These are phyloP conservation scores for Reticulitermes speratus DNA, from an alignment of 1,140 invertebrate genomes.

Conservation along the genomic window DNA sequence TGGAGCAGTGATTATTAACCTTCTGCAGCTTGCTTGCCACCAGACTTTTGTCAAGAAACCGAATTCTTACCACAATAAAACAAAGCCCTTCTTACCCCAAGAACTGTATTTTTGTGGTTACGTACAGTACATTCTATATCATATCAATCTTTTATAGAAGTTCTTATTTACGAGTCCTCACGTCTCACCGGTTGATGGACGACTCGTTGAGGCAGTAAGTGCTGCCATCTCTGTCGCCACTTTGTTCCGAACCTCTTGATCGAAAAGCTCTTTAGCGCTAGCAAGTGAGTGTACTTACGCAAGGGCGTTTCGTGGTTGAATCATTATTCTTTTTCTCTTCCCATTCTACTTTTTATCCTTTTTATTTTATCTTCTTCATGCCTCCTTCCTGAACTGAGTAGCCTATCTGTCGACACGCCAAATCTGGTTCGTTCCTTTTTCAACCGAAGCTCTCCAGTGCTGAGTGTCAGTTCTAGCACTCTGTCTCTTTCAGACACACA, in stretches of 20 bases:
- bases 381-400: neutral
- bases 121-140: too few relatives aligned
- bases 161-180: too few relatives aligned
- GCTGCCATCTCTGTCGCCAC: too few relatives aligned
- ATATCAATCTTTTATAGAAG: too few relatives aligned
- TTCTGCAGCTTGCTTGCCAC: too few relatives aligned
- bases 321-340: neutral
- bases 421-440: neutral
- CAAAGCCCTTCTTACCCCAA: too few relatives aligned
- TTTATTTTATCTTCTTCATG: neutral
- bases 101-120: too few relatives aligned
- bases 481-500: neutral
- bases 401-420: neutral
- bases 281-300: constrained; percentile 4
- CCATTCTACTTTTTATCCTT: neutral
- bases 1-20: too few relatives aligned
- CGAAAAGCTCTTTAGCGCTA: neutral
- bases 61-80: too few relatives aligned
- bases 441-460: neutral
- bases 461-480: neutral
- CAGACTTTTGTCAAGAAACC: too few relatives aligned
- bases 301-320: neutral
- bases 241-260: neutral
- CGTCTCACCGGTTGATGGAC: too few relatives aligned
- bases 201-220: too few relatives aligned